These are phyloP conservation scores for Tubiluchus corallicola DNA, from an alignment of 2,888 invertebrate species.

Conservation along the genomic window DNA sequence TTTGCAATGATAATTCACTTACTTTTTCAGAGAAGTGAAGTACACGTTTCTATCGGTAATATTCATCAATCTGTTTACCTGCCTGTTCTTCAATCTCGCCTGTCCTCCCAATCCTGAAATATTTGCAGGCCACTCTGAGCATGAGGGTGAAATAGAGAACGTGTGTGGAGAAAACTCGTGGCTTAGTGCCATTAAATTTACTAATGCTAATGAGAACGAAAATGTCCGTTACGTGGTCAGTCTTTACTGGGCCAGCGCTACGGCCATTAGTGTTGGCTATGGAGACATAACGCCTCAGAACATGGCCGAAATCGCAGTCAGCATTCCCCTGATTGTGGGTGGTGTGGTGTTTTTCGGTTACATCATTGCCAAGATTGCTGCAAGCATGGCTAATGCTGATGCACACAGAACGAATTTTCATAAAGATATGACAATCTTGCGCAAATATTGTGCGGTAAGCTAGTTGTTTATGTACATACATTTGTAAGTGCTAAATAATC, in stretches of 20 bases:
- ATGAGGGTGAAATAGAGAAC: neutral
- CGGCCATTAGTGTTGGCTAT: slow-evolving; percentile 10
- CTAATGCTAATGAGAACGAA: neutral
- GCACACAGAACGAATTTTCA: slow-evolving; percentile 13
- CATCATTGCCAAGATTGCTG: slow-evolving; percentile 15
- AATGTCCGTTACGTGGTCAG: slow-evolving; percentile 9
- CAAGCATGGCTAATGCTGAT: slow-evolving; percentile 15
- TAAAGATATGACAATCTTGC: too few relatives aligned
- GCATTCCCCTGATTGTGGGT: slow-evolving; percentile 12
- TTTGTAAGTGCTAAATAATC: too few relatives aligned
- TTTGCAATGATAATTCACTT: too few relatives aligned
- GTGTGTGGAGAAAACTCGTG: slow-evolving; percentile 10
- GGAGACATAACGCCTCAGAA: slow-evolving; percentile 8
- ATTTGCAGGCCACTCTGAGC: neutral
- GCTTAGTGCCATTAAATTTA: slow-evolving; percentile 6
- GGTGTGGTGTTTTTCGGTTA: slow-evolving; percentile 16
- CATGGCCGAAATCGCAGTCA: slow-evolving; percentile 9
- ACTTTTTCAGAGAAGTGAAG: slow-evolving; percentile 7
- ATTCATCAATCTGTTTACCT: slow-evolving; percentile 12
- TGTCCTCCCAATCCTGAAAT: slow-evolving; percentile 12
- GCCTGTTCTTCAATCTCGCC: slow-evolving; percentile 11
- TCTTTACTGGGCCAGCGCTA: slow-evolving; percentile 11
- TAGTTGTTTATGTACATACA: too few relatives aligned
- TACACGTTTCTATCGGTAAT: slow-evolving; percentile 11
- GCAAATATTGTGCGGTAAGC: too few relatives aligned